Evolutionary conservation across 2,888 invertebrate species (phyloP), one percentile per base, ranked within the genome.

Genomic region (Cactoblastis cactorum): DNA sequence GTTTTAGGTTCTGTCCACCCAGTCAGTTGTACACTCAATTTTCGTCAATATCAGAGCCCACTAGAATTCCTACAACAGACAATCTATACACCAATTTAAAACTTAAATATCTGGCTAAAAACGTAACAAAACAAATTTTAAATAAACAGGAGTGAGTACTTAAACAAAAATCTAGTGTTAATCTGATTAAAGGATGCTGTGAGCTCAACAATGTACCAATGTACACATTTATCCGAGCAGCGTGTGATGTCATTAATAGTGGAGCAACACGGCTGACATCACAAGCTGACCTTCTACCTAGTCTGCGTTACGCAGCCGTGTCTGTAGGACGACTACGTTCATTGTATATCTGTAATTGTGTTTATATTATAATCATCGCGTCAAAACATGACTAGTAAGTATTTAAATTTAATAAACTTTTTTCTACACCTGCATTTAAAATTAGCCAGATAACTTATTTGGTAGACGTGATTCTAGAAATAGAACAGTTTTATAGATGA

Each of bases 211-310:
- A 39, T 38, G 22, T 18, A n/a, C 18, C 37, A 37, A 17, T 37
- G 11, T 8, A 8, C 33, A 9, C 17, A 33, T n/a, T n/a, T 9
- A 19, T 12, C 19, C 6, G 1, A 22, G 22, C 22, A 12, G 32
- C 18, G 6, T 18, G 24, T 47, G 46, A 47, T 24, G 24, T 47
- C 46, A 47, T 35, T 14, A 1, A 4, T 15, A 18, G 46, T 35
- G 46, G 32, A 33, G 18, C 18, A 12, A 11, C 4, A 19, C 33
- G 17, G 4, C 45, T 51, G 51, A 52, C 51, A 52, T 52, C 51
- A 52, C 48, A 48, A n/a, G 15, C 12, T 48, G 51, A 52, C 51
- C 51, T 52, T 51, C 47, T 17, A 1, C 11, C 9, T 15, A 15
- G 28, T n/a, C 43, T 28, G 43, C 43, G 43, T 11, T 24, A 28